These are phyloP conservation scores for Scomber colias DNA, from an alignment of 2,113 vertebrate genomes.

Conservation along the genomic window DNA sequence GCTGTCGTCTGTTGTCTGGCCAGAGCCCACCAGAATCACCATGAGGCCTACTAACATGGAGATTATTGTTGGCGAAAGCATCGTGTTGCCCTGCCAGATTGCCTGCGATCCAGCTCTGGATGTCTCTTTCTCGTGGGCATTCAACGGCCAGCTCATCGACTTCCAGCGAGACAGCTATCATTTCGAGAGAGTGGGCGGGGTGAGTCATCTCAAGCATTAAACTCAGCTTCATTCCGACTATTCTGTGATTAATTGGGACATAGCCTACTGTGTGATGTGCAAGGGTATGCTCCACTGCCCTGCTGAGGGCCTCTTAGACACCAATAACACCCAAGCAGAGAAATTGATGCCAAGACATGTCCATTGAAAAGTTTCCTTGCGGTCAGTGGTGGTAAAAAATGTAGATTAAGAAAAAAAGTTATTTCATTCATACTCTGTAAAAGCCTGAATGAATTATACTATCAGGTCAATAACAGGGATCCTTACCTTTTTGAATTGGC, in stretches of 20 bases:
- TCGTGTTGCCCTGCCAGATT: conserved; percentile 95
- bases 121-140: conserved; percentile 94
- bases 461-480: conserved; percentile 27
- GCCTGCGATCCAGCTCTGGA: conserved; percentile 91
- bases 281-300: conserved; percentile 53
- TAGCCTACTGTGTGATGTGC: conserved; percentile 29
- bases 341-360: conserved; percentile 28
- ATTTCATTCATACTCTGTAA: conserved; percentile 9
- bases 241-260: conserved; percentile 70
- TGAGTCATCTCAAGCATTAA: conserved; percentile 85
- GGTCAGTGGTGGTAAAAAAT: conserved; percentile 26
- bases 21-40: conserved; percentile 94
- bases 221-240: conserved; percentile 58
- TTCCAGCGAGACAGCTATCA: conserved; percentile 91
- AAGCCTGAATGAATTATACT: conserved; percentile 11
- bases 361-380: conserved; percentile 31
- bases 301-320: conserved; percentile 37
- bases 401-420: conserved; percentile 4
- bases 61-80: conserved; percentile 95
- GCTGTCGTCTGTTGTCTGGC: conserved; percentile 65
- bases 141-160: conserved; percentile 91
- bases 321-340: conserved; percentile 35
- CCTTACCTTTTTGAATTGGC: conserved; percentile 49
- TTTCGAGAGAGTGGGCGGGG: conserved; percentile 95
- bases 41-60: conserved; percentile 94